Evolutionary conservation across 2,888 invertebrate genomes (phyloP).

Genomic region (Adela reaumurella): DNA sequence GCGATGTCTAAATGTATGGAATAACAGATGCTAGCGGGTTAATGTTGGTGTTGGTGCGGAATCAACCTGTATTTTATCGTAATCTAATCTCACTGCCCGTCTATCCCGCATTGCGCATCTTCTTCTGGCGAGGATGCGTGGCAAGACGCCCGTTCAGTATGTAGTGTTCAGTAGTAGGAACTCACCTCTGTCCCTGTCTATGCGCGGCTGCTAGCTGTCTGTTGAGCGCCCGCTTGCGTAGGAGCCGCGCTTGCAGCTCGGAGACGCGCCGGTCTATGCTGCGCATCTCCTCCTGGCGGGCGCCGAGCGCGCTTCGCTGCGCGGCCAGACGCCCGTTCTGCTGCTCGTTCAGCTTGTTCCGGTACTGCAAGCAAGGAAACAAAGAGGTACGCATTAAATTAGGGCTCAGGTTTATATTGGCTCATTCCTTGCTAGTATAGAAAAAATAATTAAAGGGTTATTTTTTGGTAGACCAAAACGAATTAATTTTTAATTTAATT

Average conservation of each 20-base stretch:
- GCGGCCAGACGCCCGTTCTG: slow-evolving; percentile 87
- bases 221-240: slow-evolving; percentile 83
- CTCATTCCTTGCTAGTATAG: slow-evolving; percentile 4
- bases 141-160: too few relatives aligned
- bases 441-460: slow-evolving; percentile 5
- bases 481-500: too few relatives aligned
- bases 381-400: slow-evolving; percentile 6
- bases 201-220: slow-evolving; percentile 61
- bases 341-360: slow-evolving; percentile 93
- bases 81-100: too few relatives aligned
- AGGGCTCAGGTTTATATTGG: neutral
- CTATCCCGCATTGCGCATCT: too few relatives aligned
- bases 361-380: slow-evolving; percentile 65
- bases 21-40: too few relatives aligned
- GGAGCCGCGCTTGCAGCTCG: slow-evolving; percentile 87
- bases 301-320: slow-evolving; percentile 83
- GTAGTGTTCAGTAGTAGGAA: too few relatives aligned
- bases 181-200: slow-evolving; percentile 32
- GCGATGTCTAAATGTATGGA: too few relatives aligned
- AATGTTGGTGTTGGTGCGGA: too few relatives aligned
- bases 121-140: too few relatives aligned
- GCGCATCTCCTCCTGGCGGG: slow-evolving; percentile 87
- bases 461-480: neutral
- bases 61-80: too few relatives aligned
- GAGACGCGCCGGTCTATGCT: slow-evolving; percentile 91